Conservation (phyloP, 1,140 invertebrate species). For the Microvelia longipes region DNA sequence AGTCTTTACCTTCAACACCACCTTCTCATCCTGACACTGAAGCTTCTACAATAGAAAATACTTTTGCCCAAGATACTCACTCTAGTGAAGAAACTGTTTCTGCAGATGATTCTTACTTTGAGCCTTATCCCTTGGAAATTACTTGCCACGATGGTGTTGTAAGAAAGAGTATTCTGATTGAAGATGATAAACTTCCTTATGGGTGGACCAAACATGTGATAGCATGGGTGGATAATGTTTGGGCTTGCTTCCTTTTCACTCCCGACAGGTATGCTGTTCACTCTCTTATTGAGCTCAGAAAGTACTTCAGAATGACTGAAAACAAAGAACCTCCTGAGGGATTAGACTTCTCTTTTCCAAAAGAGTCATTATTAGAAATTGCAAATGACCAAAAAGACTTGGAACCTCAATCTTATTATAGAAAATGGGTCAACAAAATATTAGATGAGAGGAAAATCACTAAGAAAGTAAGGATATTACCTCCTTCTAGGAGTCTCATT, state of each 20-base stretch:
- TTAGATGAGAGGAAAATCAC: conserved; percentile 1
- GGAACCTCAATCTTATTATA: neutral
- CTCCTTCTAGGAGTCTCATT: neutral
- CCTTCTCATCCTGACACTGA: neutral
- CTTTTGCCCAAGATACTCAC: neutral
- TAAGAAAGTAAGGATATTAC: neutral
- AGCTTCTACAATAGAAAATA: neutral
- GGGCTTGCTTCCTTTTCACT: conserved; percentile 56
- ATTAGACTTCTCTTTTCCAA: conserved; percentile 9
- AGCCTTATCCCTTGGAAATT: neutral
- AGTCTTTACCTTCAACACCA: neutral
- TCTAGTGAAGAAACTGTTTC: neutral
- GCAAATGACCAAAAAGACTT: conserved; percentile 8
- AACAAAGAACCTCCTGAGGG: neutral
- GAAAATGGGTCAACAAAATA: conserved; percentile 4
- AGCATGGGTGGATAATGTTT: conserved; percentile 49
- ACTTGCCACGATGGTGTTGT: conserved; percentile 19
- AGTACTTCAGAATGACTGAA: conserved; percentile 7
- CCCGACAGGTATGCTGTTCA: conserved; percentile 11
- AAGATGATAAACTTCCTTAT: conserved; percentile 49
- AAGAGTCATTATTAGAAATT: neutral
- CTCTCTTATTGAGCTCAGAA: conserved; percentile 4
- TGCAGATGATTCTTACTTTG: neutral
- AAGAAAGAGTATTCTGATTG: conserved; percentile 46
- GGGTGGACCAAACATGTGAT: conserved; percentile 64